A percentile compares a stretch with the other conserved stretches of the same genome.
Conservation (phyloP, 2,797 vertebrate genomes). For the Eleutherodactylus coqui region DNA sequence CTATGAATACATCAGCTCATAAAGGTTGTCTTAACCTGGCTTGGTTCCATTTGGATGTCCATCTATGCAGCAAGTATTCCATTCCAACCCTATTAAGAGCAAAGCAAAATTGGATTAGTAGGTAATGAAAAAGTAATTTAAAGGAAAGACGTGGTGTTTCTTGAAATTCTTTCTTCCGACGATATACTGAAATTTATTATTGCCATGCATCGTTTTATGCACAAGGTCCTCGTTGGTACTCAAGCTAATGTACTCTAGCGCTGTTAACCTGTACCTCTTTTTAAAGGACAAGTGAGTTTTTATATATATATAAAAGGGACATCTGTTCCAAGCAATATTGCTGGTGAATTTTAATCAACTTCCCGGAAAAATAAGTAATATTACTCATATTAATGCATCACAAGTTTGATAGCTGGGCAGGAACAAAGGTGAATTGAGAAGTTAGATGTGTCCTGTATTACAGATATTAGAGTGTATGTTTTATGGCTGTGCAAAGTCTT, state of each 20-base stretch:
- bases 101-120: slow-evolving; percentile 62
- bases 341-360: slow-evolving; percentile 63
- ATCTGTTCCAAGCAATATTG: slow-evolving; percentile 56
- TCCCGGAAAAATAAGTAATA: slow-evolving; percentile 64
- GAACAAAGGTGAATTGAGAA: slow-evolving; percentile 54
- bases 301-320: slow-evolving; percentile 53
- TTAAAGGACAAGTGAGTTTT: slow-evolving; percentile 59
- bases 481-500: slow-evolving; percentile 23
- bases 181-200: slow-evolving; percentile 64
- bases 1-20: slow-evolving; percentile 34
- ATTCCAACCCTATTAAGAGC: slow-evolving; percentile 64
- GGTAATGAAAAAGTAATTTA: slow-evolving; percentile 64
- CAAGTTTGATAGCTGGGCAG: slow-evolving; percentile 52
- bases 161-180: slow-evolving; percentile 61
- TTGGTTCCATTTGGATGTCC: slow-evolving; percentile 56
- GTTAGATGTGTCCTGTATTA: slow-evolving; percentile 30
- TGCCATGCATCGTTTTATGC: slow-evolving; percentile 63
- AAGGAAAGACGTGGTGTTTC: slow-evolving; percentile 53
- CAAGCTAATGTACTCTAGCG: slow-evolving; percentile 52
- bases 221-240: slow-evolving; percentile 59
- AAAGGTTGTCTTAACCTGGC: slow-evolving; percentile 50
- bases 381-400: slow-evolving; percentile 57
- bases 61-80: slow-evolving; percentile 59
- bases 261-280: slow-evolving; percentile 62
- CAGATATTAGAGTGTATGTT: slow-evolving; percentile 40